These are phyloP conservation scores for Indicator maculatus DNA, from an alignment of 2,113 vertebrate genomes.

Conservation along the genomic window DNA sequence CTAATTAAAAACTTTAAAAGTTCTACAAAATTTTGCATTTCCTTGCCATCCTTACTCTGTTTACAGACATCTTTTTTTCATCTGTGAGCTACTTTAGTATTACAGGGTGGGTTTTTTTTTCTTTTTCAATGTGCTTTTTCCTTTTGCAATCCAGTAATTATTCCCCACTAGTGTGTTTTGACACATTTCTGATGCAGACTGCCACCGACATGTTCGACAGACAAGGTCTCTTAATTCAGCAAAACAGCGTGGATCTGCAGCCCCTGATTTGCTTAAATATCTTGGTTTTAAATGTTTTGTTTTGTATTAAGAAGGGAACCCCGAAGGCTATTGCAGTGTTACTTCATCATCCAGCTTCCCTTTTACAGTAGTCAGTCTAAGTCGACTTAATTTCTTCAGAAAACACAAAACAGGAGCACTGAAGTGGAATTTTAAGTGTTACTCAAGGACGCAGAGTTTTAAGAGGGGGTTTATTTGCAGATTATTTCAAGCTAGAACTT, in stretches of 20 bases:
- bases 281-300: neutral
- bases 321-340: neutral
- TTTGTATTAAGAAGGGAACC: neutral
- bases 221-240: neutral
- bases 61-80: neutral
- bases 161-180: neutral
- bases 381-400: neutral
- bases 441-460: neutral
- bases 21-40: accelerated
- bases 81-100: neutral
- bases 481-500: neutral
- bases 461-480: neutral
- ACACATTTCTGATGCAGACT: neutral
- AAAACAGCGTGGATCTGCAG: accelerated
- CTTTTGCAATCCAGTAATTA: neutral
- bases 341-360: accelerated
- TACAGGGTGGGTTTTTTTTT: too few species aligned
- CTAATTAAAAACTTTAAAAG: neutral
- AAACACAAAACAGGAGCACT: neutral
- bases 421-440: neutral
- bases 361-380: neutral
- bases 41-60: neutral
- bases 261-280: neutral
- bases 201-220: neutral
- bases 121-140: neutral